These are phyloP conservation scores for Apogon talboti DNA, from an alignment of 2,797 vertebrate genomes.

Conservation along the genomic window DNA sequence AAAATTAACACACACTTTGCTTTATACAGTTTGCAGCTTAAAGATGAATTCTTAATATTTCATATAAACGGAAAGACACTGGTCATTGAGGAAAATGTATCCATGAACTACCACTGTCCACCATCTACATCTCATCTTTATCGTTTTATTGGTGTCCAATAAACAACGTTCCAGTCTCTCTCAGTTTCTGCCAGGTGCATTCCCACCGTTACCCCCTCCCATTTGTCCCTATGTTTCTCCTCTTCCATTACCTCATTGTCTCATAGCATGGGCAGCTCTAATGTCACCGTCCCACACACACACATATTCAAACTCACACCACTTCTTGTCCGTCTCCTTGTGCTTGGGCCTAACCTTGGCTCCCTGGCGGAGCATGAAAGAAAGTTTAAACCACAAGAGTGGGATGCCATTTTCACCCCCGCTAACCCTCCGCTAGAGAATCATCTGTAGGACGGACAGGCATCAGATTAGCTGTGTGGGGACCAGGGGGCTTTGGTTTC, in stretches of 20 bases:
- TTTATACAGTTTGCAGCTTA: not conserved
- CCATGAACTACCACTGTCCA: not conserved
- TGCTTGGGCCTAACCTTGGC: slow-evolving; percentile 45
- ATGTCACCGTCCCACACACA: slow-evolving; percentile 39
- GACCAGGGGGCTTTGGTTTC: slow-evolving; percentile 68
- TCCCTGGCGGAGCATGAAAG: slow-evolving; percentile 71
- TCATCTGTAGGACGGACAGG: slow-evolving; percentile 58
- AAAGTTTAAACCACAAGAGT: slow-evolving; percentile 61
- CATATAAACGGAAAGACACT: not conserved
- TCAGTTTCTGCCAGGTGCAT: slow-evolving; percentile 39
- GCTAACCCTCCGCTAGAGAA: slow-evolving; percentile 54
- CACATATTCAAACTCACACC: slow-evolving; percentile 4
- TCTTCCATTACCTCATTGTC: slow-evolving; percentile 71
- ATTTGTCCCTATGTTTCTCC: slow-evolving; percentile 24
- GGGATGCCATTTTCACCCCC: slow-evolving; percentile 74
- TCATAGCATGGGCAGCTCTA: slow-evolving; percentile 53
- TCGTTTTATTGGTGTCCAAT: slow-evolving; percentile 14
- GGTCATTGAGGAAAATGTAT: not conserved
- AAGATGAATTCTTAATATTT: not conserved
- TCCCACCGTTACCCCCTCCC: slow-evolving; percentile 17
- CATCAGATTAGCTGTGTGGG: slow-evolving; percentile 68
- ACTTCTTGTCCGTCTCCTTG: slow-evolving; percentile 38
- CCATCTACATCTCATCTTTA: slow-evolving; percentile 1
- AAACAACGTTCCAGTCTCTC: slow-evolving; percentile 18
- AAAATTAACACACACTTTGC: not conserved